These are phyloP conservation scores for Alouatta caraya DNA, from an alignment of 2,797 vertebrate species.

Conservation along the genomic window DNA sequence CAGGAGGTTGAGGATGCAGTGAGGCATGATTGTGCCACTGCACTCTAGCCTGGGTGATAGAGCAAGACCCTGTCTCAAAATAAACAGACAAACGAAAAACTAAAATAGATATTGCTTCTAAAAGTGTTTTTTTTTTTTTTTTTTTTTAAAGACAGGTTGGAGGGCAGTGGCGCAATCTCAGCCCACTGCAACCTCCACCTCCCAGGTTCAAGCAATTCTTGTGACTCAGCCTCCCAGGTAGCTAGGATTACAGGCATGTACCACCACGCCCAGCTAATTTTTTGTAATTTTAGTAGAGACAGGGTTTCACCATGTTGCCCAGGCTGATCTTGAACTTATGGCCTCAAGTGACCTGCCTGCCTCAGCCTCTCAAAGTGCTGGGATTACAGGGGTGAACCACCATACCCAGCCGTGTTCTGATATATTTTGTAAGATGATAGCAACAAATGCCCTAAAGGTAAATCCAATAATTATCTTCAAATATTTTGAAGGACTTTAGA, in stretches of 20 bases:
- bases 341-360: neutral
- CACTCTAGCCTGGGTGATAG: neutral
- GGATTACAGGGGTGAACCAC: neutral
- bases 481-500: slow-evolving; percentile 8
- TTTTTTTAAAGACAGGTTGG: too few species aligned
- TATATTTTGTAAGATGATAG: neutral
- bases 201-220: neutral
- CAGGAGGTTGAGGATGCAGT: neutral
- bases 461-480: slow-evolving; percentile 11
- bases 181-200: neutral
- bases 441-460: neutral
- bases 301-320: neutral
- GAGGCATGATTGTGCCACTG: neutral
- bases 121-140: neutral
- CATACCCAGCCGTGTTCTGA: neutral
- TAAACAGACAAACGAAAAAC: neutral
- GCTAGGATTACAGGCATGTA: neutral
- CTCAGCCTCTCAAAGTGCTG: neutral
- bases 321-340: neutral
- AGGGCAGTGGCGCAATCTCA: neutral
- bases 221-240: neutral
- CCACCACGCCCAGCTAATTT: neutral
- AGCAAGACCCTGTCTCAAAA: neutral
- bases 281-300: neutral
- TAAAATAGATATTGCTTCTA: slow-evolving; percentile 23